These are phyloP conservation scores for Neodiprion fabricii DNA, from an alignment of 1,140 invertebrate genomes.

Conservation along the genomic window DNA sequence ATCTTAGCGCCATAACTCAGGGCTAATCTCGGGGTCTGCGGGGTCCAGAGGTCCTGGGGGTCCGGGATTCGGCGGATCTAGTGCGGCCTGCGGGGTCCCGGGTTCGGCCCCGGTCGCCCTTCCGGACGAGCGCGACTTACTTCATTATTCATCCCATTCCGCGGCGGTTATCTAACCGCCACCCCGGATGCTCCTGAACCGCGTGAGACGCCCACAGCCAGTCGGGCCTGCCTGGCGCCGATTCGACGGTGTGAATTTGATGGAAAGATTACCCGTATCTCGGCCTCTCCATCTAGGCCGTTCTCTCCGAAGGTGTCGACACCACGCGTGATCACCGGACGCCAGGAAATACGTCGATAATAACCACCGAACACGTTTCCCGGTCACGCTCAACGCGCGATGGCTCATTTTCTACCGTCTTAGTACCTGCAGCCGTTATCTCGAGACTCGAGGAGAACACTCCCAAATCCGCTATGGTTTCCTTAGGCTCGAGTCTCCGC, in stretches of 20 bases:
- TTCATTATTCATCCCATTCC: slow-evolving; percentile 60
- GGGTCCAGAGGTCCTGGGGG: slow-evolving; percentile 35
- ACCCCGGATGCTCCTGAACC: background rate
- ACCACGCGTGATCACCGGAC: too few species aligned
- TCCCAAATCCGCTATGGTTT: slow-evolving; percentile 41
- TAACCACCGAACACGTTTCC: slow-evolving; percentile 37
- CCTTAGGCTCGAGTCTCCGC: slow-evolving; percentile 38
- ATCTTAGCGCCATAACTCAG: slow-evolving; percentile 61
- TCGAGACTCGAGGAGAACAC: slow-evolving; percentile 29
- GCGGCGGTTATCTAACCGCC: background rate
- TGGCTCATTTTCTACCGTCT: background rate
- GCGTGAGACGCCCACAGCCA: background rate
- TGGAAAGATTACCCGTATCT: background rate
- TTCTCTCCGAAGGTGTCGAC: too few species aligned
- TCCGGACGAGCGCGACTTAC: slow-evolving; percentile 54
- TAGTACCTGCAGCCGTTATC: slow-evolving; percentile 32
- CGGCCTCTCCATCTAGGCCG: background rate
- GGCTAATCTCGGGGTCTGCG: slow-evolving; percentile 55
- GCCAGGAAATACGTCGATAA: too few species aligned
- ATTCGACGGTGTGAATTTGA: background rate
- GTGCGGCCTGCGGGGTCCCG: too few species aligned
- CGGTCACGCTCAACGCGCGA: slow-evolving; percentile 37
- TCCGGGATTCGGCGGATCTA: slow-evolving; percentile 31
- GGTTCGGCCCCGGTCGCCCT: slow-evolving; percentile 39
- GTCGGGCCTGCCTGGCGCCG: too few species aligned